Conservation (phyloP, 2,113 vertebrate species). For the Pseudolaguvia tuberculata region DNA sequence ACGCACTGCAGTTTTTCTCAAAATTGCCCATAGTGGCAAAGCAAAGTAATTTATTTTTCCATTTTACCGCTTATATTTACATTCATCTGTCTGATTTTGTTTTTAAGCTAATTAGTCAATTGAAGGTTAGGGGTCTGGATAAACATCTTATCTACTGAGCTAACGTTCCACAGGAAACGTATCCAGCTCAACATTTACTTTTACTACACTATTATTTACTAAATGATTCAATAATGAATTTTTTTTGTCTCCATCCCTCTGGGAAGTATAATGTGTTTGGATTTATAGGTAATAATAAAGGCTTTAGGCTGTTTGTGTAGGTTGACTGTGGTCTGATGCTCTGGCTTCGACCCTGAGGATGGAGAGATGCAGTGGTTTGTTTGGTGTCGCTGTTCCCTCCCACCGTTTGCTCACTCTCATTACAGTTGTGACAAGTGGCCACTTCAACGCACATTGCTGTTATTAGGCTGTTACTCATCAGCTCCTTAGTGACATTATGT, state of each 20-base stretch:
- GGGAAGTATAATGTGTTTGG: too few species aligned
- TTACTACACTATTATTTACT: too few species aligned
- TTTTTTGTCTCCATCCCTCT: too few species aligned
- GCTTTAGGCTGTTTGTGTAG: background rate
- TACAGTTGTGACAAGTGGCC: background rate
- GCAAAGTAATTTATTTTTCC: background rate
- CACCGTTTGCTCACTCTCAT: background rate
- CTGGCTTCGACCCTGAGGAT: slow-evolving; percentile 31
- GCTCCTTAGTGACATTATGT: background rate
- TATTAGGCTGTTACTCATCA: slow-evolving; percentile 4
- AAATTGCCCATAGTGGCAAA: background rate
- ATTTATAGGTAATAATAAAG: background rate
- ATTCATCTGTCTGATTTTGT: too few species aligned
- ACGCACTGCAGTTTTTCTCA: background rate
- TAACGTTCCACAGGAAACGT: too few species aligned
- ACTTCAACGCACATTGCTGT: background rate
- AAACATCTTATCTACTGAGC: too few species aligned
- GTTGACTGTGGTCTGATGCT: background rate
- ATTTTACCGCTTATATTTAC: background rate
- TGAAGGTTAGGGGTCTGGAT: too few species aligned
- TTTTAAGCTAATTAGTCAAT: too few species aligned
- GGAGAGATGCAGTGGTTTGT: slow-evolving; percentile 4
- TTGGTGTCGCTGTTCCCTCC: background rate
- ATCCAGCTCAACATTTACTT: too few species aligned
- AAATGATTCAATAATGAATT: too few species aligned